These are phyloP conservation scores for Nebria brevicollis DNA, from an alignment of 2,888 invertebrate genomes.

Conservation along the genomic window DNA sequence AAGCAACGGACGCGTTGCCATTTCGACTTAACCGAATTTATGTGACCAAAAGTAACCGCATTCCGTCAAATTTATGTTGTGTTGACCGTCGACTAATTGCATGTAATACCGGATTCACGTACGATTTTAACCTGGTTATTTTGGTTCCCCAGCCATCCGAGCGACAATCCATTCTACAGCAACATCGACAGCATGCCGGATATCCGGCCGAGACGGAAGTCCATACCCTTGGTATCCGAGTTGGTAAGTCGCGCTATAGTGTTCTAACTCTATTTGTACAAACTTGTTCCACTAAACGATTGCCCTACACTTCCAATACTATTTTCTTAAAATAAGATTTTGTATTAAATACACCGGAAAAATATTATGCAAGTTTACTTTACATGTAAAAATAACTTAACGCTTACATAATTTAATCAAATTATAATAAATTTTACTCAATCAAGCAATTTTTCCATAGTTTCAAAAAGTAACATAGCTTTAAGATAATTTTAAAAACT, in stretches of 20 bases:
- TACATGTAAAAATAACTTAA: too few species aligned
- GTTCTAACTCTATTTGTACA: neutral
- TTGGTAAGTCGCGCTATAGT: constrained; percentile 80
- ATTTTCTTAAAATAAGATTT: too few species aligned
- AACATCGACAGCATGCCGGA: constrained; percentile 99
- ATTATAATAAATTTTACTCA: too few species aligned
- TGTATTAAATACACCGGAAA: too few species aligned
- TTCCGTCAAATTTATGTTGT: neutral
- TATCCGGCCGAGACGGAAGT: constrained; percentile 95
- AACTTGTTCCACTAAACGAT: neutral
- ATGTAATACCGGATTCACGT: constrained; percentile 11
- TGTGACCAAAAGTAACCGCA: neutral
- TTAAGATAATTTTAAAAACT: too few species aligned
- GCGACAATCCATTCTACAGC: constrained; percentile 99
- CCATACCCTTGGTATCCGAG: constrained; percentile 98
- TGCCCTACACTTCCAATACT: neutral
- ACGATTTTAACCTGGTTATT: constrained; percentile 14
- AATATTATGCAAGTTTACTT: too few species aligned
- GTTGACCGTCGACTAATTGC: constrained; percentile 5
- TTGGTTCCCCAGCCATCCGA: constrained; percentile 78
- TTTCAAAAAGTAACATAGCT: too few species aligned
- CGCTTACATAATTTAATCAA: too few species aligned
- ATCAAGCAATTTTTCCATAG: too few species aligned
- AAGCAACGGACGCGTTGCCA: neutral
- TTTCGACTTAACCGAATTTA: neutral